A percentile compares a stretch with the other conserved stretches of the same genome.
phyloP scores from a whole-genome alignment of 2,888 invertebrate genomes.

The Taphrorychus bicolor region DNA sequence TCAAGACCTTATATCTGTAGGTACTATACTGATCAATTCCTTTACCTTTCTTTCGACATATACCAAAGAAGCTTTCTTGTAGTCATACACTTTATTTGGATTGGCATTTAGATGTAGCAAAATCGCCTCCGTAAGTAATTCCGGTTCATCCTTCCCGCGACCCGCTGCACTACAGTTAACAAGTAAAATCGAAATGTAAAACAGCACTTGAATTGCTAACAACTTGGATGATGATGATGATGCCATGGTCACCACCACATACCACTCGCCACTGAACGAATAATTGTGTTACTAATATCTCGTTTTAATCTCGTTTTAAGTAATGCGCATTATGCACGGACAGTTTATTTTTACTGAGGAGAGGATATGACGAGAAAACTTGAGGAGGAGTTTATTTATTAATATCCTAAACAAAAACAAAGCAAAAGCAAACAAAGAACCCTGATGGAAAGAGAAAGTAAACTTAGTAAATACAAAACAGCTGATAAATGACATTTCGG shows the following conservation, averaged over 20 bases:
- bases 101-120: constrained; percentile 62
- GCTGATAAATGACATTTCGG: not conserved
- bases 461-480: not conserved
- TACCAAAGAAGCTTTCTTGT: constrained; percentile 60
- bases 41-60: constrained; percentile 62
- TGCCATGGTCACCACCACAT: constrained; percentile 22
- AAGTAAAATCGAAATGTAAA: constrained; percentile 4
- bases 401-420: not conserved
- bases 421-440: no score
- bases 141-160: constrained; percentile 12
- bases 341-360: not conserved
- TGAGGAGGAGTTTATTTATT: not conserved
- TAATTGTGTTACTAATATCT: not conserved
- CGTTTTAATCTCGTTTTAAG: constrained; percentile 7
- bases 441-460: not conserved
- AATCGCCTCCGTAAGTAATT: constrained; percentile 54
- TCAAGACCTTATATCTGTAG: no score
- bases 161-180: constrained; percentile 4
- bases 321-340: constrained; percentile 12
- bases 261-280: constrained; percentile 12
- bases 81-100: constrained; percentile 60
- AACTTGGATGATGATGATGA: constrained; percentile 9
- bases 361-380: not conserved
- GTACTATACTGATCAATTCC: no score
- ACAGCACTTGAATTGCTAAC: constrained; percentile 4